Evolutionary conservation across 2,113 vertebrate species (phyloP).

Genomic region (Patagioenas fasciata): DNA sequence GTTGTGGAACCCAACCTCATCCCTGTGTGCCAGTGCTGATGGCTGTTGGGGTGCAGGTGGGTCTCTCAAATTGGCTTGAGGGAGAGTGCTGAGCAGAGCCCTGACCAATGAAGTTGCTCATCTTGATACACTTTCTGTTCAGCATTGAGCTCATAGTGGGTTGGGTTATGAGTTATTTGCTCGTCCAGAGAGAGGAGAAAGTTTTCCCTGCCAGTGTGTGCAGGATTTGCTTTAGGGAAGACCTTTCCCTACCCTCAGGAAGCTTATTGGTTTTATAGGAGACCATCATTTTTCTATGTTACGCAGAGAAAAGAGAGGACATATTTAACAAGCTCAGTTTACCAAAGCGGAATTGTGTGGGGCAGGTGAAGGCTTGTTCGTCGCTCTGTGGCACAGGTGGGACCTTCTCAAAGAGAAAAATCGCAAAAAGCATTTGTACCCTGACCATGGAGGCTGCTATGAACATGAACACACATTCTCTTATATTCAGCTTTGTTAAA

Average conservation of each 20-base stretch:
- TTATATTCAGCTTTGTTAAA: neutral
- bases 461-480: neutral
- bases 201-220: neutral
- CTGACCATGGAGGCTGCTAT: neutral
- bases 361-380: neutral
- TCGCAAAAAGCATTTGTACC: neutral
- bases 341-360: neutral
- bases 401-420: neutral
- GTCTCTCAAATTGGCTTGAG: neutral
- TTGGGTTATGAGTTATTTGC: neutral
- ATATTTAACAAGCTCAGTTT: neutral
- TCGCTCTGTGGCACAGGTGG: neutral
- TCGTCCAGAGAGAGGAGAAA: neutral
- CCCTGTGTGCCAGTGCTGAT: rapidly evolving
- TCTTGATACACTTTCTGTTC: neutral
- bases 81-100: neutral
- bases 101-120: neutral
- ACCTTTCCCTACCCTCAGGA: neutral
- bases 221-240: neutral
- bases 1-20: neutral
- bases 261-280: neutral
- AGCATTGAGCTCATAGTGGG: neutral
- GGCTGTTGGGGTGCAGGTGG: neutral
- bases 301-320: neutral
- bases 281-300: neutral